phyloP scores from a whole-genome alignment of 2,113 vertebrate genomes.

The Melanerpes aurifrons region DNA sequence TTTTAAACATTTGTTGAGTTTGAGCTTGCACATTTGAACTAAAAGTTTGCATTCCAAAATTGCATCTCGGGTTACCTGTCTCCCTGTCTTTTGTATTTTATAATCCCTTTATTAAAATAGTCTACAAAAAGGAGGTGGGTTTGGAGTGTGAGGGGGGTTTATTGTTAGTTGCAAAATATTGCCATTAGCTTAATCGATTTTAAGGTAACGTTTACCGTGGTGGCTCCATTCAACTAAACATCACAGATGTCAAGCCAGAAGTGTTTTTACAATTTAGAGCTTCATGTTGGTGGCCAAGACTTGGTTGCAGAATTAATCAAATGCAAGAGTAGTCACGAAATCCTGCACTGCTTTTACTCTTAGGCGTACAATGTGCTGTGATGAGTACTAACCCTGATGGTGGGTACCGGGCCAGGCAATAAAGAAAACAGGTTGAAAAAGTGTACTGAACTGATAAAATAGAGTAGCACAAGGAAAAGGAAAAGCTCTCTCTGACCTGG shows the following conservation, averaged over 20 bases:
- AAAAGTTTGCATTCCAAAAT: slow-evolving; percentile 77
- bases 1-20: slow-evolving; percentile 88
- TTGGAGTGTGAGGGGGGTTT: not conserved
- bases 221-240: not conserved
- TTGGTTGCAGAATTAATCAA: slow-evolving; percentile 3
- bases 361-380: not conserved
- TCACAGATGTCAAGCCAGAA: slow-evolving; percentile 1
- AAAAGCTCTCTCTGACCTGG: slow-evolving; percentile 12
- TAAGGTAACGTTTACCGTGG: not conserved
- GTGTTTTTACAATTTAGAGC: not conserved
- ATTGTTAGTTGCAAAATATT: slow-evolving; percentile 24
- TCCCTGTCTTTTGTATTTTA: slow-evolving; percentile 67
- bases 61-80: slow-evolving; percentile 77
- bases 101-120: slow-evolving; percentile 78
- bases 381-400: not conserved
- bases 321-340: not conserved
- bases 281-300: not conserved
- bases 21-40: slow-evolving; percentile 83
- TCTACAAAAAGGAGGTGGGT: slow-evolving; percentile 19
- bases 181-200: slow-evolving; percentile 26
- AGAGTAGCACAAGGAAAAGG: not conserved
- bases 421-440: not conserved
- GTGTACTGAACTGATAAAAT: not conserved
- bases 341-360: not conserved
- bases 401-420: not conserved